phyloP scores from a whole-genome alignment of 2,888 invertebrate genomes.

The Odontothrips loti region DNA sequence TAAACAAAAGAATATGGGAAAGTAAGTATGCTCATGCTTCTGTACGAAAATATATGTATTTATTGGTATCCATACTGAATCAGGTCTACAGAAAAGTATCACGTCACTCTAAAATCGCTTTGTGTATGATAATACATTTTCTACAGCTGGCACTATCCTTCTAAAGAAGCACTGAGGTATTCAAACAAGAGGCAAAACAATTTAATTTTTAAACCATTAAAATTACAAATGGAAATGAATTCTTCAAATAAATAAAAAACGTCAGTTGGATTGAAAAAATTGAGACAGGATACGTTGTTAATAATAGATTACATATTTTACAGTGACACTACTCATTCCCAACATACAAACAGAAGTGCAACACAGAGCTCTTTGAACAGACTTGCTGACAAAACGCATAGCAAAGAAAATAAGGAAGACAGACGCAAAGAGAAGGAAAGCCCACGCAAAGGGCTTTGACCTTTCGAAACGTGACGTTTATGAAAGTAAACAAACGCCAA shows the following conservation, averaged over 20 bases:
- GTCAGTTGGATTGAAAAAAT: neutral
- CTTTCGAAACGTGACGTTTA: neutral
- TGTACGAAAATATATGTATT: no score
- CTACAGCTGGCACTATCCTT: neutral
- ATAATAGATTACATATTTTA: neutral
- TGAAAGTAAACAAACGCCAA: slow-evolving; percentile 1
- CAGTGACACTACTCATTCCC: neutral
- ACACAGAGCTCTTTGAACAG: neutral
- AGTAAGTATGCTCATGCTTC: no score
- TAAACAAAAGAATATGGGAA: no score
- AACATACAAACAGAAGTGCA: neutral
- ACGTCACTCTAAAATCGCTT: neutral
- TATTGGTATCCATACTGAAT: no score
- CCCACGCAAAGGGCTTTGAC: neutral
- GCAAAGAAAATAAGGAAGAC: neutral
- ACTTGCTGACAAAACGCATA: neutral
- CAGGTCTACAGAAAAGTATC: neutral
- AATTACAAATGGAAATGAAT: neutral
- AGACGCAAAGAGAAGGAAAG: neutral
- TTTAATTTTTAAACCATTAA: neutral
- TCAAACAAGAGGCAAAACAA: neutral
- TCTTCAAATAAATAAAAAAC: neutral
- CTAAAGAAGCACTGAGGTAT: neutral
- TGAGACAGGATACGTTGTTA: neutral
- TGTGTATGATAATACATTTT: neutral